Base-by-base conservation (phyloP, 2,888 invertebrate species). In the Tinea semifulvella region DNA sequence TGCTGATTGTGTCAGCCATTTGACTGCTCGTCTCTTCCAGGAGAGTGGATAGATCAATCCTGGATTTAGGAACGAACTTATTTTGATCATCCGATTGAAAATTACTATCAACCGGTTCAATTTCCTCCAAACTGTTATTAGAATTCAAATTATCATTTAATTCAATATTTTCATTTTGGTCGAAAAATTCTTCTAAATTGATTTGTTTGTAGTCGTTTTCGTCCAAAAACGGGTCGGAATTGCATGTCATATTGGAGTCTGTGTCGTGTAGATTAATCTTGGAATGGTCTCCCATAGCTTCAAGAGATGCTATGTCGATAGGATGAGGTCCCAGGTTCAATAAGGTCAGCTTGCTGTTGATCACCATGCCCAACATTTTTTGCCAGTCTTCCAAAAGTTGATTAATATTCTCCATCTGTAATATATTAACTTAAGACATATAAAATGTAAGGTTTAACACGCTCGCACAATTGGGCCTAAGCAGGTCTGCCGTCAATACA, bases 301-400 rank as follows among this genome's bases (percentile, higher is more conserved):
- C 73, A 38, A 68, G 69, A 4, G 73, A 68, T 14, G 62, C 61
- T n/a, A 63, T 52, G 47, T 70, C 70, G 3, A 26, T 60, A 61
- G 26, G 62, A n/a, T 60, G 62, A 25, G 62, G 44, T 44, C 70
- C 69, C 28, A 58, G 4, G 16, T 31, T 65, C 42, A 70, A 48
- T 16, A 66, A 54, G 4, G 63, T 60, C 45, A 68, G 48, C 50
- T 68, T 68, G 48, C 56, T 65, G 46, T 70, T 68, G 45, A 71
- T 66, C 26, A 73, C 75, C 62, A 63, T 65, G 48, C 62, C 70
- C 2, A 80, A 53, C 2, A 67, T 61, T 47, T 69, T 68, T 50
- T 79, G 74, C 77, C 79, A 79, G 45, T 72, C 69, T 49, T 75
- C 70, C 44, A 80, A 52, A 4, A 72, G 52, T 43, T 66, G 68